A percentile compares a stretch with the other conserved stretches of the same genome.
These are phyloP conservation scores for Podilymbus podiceps DNA, from an alignment of 2,113 vertebrate species.

Conservation along the genomic window DNA sequence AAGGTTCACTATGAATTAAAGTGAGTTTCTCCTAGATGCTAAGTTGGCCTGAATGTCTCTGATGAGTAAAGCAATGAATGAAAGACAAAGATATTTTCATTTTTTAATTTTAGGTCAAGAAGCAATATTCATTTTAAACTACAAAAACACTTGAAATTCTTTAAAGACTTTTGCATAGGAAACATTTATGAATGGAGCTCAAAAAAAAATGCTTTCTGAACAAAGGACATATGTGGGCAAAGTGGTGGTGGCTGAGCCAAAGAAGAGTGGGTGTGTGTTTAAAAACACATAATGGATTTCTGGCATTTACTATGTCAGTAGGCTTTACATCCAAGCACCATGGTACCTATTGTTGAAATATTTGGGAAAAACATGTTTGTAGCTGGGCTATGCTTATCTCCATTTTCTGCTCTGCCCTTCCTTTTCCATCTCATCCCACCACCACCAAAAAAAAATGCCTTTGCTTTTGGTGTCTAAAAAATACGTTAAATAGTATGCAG, in stretches of 20 bases:
- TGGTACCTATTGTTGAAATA: rapidly evolving
- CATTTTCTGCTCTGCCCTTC: not conserved
- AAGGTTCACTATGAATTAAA: not conserved
- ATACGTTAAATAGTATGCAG: not conserved
- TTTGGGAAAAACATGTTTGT: not conserved
- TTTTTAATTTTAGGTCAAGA: not conserved
- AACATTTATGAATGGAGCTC: not conserved
- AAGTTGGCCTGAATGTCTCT: not conserved
- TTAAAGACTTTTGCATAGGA: not conserved
- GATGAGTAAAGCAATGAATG: not conserved
- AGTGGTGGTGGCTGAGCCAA: not conserved
- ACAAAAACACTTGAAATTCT: not conserved
- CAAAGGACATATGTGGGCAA: not conserved
- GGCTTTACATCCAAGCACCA: not conserved
- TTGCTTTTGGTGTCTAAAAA: not conserved
- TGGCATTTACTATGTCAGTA: not conserved
- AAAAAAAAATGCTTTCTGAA: not conserved
- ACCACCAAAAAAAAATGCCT: not conserved
- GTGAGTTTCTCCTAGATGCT: not conserved
- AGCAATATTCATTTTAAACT: not conserved
- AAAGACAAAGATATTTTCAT: not conserved
- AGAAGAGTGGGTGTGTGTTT: not conserved
- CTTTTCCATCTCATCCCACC: not conserved
- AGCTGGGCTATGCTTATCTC: not conserved
- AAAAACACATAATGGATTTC: not conserved